These are phyloP conservation scores for Pachyseris speciosa DNA, from an alignment of 64 coral and sea anemone species.

Conservation along the genomic window DNA sequence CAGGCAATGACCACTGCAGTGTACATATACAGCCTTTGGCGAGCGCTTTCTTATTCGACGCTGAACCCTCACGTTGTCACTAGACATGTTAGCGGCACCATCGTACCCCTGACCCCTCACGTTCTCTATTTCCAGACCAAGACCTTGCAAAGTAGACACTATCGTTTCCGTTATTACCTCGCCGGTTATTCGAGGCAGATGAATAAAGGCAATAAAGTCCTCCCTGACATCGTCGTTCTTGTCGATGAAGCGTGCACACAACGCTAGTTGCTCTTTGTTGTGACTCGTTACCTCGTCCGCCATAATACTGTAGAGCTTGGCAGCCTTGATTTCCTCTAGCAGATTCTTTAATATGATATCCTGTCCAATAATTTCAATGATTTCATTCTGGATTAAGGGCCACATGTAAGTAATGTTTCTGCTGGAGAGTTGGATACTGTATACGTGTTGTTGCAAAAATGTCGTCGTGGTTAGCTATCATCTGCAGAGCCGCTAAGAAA, in stretches of 20 bases:
- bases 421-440: conserved; percentile 61
- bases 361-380: conserved; percentile 79
- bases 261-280: conserved; percentile 75
- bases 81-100: conserved; percentile 67
- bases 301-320: conserved; percentile 63
- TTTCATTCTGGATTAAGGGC: conserved; percentile 59
- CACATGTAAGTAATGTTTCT: conserved; percentile 69
- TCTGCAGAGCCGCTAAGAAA: too few relatives aligned
- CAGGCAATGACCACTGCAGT: conserved; percentile 70
- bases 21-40: conserved; percentile 63
- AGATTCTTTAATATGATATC: conserved; percentile 68
- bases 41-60: conserved; percentile 43
- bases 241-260: conserved; percentile 70
- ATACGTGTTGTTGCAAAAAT: too few relatives aligned
- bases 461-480: too few relatives aligned
- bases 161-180: conserved; percentile 65
- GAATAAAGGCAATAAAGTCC: conserved; percentile 64
- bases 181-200: conserved; percentile 59
- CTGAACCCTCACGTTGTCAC: conserved; percentile 60
- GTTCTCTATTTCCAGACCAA: conserved; percentile 37
- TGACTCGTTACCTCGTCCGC: conserved; percentile 76
- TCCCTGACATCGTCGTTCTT: conserved; percentile 51
- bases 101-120: conserved; percentile 59
- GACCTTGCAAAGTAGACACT: conserved; percentile 47
- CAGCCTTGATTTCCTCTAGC: conserved; percentile 54